Conservation (phyloP, 2,113 vertebrate species). For the Marmota monax region DNA sequence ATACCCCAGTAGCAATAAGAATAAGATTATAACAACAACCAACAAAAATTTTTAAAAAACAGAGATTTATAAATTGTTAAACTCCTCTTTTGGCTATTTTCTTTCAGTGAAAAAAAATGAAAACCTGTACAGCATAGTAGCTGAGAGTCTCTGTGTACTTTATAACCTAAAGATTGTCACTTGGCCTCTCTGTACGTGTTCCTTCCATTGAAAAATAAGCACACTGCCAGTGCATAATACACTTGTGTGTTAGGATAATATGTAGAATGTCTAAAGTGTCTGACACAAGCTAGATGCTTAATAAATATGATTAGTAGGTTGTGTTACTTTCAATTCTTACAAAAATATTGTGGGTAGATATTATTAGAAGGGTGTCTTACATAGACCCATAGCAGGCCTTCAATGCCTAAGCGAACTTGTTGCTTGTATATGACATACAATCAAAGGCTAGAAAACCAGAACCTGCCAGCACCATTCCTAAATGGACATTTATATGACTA, state of each 20-base stretch:
- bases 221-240: background rate
- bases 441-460: background rate
- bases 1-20: background rate
- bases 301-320: background rate
- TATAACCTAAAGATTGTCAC: background rate
- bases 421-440: background rate
- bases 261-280: background rate
- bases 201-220: background rate
- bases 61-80: background rate
- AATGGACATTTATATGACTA: background rate
- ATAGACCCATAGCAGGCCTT: background rate
- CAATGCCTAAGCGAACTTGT: background rate
- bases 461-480: background rate
- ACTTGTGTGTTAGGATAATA: background rate
- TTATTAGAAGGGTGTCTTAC: background rate
- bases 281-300: background rate
- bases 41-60: background rate
- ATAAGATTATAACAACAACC: background rate
- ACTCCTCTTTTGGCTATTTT: background rate
- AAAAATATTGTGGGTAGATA: background rate
- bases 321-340: background rate
- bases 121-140: background rate
- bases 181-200: background rate
- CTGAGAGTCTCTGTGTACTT: background rate
- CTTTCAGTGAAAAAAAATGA: conserved; percentile 15